These are phyloP conservation scores for Ascidia mentula DNA, from an alignment of 23 tunicate genomes.

Conservation along the genomic window DNA sequence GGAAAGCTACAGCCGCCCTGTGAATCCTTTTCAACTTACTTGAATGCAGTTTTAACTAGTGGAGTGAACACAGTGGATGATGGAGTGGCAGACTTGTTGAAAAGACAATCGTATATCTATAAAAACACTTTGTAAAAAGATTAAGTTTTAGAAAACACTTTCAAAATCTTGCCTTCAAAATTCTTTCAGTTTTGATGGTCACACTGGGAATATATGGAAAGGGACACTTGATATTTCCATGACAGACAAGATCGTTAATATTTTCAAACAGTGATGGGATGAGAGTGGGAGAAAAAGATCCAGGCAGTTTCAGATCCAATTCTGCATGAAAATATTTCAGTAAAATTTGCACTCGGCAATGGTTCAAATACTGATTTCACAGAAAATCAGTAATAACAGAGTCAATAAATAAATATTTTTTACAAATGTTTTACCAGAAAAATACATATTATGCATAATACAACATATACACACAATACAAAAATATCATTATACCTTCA, in stretches of 20 bases:
- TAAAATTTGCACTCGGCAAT: no score
- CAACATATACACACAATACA: no score
- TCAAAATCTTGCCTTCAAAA: slow-evolving; percentile 36
- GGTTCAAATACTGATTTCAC: no score
- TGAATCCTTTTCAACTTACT: slow-evolving; percentile 16
- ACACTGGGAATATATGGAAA: slow-evolving; percentile 71
- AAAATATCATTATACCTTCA: background rate
- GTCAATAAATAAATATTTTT: no score
- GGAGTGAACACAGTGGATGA: slow-evolving; percentile 42
- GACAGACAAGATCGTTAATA: slow-evolving; percentile 24
- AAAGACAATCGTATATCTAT: slow-evolving; percentile 83
- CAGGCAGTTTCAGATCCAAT: slow-evolving; percentile 35
- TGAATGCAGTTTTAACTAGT: slow-evolving; percentile 52
- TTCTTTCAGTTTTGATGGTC: slow-evolving; percentile 52
- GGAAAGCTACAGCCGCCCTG: background rate
- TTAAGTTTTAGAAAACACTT: background rate
- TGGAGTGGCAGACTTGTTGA: slow-evolving; percentile 26
- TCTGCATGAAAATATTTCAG: slow-evolving; percentile 9
- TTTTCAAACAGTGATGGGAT: slow-evolving; percentile 50
- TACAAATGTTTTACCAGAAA: no score
- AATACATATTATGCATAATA: no score
- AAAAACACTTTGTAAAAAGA: background rate
- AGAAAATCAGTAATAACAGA: no score
- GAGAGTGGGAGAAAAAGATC: slow-evolving; percentile 25
- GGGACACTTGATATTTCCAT: slow-evolving; percentile 21